Evolutionary conservation across 2,888 invertebrate genomes (phyloP).

Genomic region (Acanthoscelides obtectus): DNA sequence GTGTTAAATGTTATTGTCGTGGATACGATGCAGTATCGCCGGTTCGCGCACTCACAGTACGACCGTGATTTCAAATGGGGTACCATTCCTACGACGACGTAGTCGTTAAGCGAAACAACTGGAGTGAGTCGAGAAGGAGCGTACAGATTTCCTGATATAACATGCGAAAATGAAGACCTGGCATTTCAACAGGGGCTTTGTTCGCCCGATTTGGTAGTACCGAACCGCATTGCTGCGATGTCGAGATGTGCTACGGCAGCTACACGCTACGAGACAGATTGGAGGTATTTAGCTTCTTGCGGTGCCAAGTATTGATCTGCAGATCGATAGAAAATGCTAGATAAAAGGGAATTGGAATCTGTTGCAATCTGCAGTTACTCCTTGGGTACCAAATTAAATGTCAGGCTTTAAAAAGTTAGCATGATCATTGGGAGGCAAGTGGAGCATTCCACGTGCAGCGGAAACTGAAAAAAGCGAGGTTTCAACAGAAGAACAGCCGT

Average conservation of each 20-base stretch:
- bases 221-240: neutral
- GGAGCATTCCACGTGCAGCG: no score
- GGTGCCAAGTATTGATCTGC: slow-evolving; percentile 5
- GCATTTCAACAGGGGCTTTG: slow-evolving; percentile 9
- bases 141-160: slow-evolving; percentile 16
- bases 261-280: neutral
- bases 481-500: no score
- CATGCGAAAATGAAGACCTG: slow-evolving; percentile 17
- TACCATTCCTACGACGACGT: slow-evolving; percentile 10
- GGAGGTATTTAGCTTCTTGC: slow-evolving; percentile 12
- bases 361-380: neutral
- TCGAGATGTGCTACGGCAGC: neutral
- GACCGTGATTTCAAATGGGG: slow-evolving; percentile 22
- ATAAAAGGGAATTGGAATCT: neutral
- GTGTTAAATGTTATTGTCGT: slow-evolving; percentile 30
- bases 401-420: no score
- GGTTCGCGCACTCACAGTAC: slow-evolving; percentile 7
- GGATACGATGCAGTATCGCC: slow-evolving; percentile 12
- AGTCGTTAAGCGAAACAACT: slow-evolving; percentile 16
- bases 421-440: no score
- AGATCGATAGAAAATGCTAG: neutral
- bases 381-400: no score
- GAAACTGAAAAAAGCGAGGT: no score
- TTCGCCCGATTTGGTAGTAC: slow-evolving; percentile 7
- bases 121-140: slow-evolving; percentile 13